Percentiles rank a stretch among this genome's conserved stretches.
phyloP scores from a whole-genome alignment of 2,113 vertebrate species.

The Passerina amoena region DNA sequence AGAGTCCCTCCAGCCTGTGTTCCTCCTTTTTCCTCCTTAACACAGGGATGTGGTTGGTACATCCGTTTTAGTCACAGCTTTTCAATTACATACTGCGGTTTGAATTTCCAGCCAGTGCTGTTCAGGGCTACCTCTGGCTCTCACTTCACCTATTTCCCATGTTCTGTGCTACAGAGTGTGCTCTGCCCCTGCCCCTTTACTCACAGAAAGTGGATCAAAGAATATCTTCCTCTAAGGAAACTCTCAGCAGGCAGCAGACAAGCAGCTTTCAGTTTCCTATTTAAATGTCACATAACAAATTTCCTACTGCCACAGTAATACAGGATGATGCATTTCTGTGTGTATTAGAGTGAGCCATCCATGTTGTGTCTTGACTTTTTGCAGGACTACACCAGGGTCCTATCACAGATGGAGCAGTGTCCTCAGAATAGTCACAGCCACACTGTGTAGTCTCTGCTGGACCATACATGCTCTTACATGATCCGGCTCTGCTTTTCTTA shows the following conservation, averaged over 20 bases:
- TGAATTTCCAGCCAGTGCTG: not conserved
- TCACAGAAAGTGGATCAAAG: not conserved
- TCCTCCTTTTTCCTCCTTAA: not conserved
- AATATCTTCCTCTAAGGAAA: not conserved
- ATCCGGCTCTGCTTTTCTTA: not conserved
- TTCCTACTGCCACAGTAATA: not conserved
- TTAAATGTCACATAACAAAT: not conserved
- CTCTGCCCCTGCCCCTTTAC: not conserved
- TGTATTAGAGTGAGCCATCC: not conserved
- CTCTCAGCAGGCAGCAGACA: not conserved
- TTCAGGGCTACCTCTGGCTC: not conserved
- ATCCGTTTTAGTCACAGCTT: not conserved
- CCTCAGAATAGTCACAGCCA: not conserved
- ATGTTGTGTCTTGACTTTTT: not conserved
- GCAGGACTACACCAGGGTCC: not conserved
- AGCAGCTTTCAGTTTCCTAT: not conserved
- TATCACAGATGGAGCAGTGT: not conserved
- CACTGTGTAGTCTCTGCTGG: not conserved
- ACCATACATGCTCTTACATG: not conserved
- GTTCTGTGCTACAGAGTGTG: rapidly evolving
- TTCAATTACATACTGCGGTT: rapidly evolving
- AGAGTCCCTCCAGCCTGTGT: not conserved
- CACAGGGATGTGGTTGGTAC: not conserved
- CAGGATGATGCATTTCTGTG: not conserved
- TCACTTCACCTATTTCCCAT: not conserved